Percentiles rank a stretch among this genome's conserved stretches.
Evolutionary conservation across 2,797 vertebrate species (phyloP).

Genomic region (Malurus splendens): DNA sequence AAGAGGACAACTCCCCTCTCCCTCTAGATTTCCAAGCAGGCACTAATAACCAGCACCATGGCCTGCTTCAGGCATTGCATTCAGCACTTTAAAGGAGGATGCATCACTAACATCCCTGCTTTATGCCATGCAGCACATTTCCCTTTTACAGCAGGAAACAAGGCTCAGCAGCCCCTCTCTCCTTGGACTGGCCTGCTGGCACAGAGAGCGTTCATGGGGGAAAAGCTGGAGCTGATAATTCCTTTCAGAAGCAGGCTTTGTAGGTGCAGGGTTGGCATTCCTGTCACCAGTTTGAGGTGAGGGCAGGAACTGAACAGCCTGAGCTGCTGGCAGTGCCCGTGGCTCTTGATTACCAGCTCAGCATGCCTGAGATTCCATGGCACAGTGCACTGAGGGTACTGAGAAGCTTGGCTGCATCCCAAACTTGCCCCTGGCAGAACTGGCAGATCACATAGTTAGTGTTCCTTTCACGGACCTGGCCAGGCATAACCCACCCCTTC

Average conservation of each 20-base stretch:
- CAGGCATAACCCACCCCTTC: background rate
- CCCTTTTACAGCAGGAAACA: background rate
- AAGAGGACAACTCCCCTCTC: background rate
- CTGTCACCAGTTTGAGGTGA: background rate
- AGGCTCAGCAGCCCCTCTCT: background rate
- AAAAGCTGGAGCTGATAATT: background rate
- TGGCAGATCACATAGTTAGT: background rate
- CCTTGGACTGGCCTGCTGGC: background rate
- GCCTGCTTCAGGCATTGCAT: background rate
- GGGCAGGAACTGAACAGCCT: background rate
- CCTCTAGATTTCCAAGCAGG: background rate
- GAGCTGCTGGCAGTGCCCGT: background rate
- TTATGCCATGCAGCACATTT: background rate
- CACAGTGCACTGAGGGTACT: background rate
- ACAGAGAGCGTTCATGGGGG: background rate
- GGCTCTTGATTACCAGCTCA: background rate
- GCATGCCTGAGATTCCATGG: slow-evolving; percentile 1
- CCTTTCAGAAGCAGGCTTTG: background rate
- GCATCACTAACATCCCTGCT: background rate
- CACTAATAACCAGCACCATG: background rate
- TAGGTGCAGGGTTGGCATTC: background rate
- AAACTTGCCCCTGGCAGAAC: background rate
- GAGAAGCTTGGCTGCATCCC: background rate
- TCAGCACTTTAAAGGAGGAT: background rate
- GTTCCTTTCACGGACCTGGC: background rate